Conservation (phyloP, 1,140 invertebrate species). For the Zaprionus ornatus region DNA sequence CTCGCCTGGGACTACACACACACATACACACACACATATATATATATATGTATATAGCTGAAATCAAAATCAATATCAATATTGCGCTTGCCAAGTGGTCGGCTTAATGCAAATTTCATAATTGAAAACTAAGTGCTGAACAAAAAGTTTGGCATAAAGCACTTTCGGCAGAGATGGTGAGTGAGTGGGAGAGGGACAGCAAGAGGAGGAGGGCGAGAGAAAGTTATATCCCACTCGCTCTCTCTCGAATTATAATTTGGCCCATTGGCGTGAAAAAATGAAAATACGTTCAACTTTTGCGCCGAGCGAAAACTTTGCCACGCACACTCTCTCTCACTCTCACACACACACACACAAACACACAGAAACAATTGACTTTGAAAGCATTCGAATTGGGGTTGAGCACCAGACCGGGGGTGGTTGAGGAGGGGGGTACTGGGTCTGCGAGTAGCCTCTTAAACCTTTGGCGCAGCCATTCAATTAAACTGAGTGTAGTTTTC, state of each 20-base stretch:
- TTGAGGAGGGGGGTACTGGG: neutral
- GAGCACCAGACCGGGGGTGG: neutral
- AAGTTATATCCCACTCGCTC: neutral
- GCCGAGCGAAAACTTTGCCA: conserved; percentile 60
- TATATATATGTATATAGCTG: conserved; percentile 2
- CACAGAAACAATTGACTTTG: conserved; percentile 65
- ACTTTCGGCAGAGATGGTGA: conserved; percentile 42
- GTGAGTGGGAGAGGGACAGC: neutral
- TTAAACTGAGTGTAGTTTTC: conserved; percentile 79
- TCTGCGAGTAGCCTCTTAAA: conserved; percentile 37
- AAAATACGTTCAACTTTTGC: conserved; percentile 73
- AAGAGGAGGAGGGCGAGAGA: neutral
- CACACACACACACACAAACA: conserved; percentile 19
- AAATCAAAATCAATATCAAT: conserved; percentile 71
- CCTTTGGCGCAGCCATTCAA: conserved; percentile 65
- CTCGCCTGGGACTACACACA: neutral
- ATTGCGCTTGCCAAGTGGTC: conserved; percentile 66
- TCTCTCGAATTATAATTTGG: conserved; percentile 60
- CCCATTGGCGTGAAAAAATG: conserved; percentile 71
- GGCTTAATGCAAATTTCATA: conserved; percentile 75
- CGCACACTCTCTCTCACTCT: conserved; percentile 30
- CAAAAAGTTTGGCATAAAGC: conserved; percentile 67
- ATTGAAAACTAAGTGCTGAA: conserved; percentile 77
- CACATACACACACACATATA: neutral
- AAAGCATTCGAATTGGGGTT: conserved; percentile 39